phyloP scores from a whole-genome alignment of 2,888 invertebrate genomes.

The Drosophila merina region DNA sequence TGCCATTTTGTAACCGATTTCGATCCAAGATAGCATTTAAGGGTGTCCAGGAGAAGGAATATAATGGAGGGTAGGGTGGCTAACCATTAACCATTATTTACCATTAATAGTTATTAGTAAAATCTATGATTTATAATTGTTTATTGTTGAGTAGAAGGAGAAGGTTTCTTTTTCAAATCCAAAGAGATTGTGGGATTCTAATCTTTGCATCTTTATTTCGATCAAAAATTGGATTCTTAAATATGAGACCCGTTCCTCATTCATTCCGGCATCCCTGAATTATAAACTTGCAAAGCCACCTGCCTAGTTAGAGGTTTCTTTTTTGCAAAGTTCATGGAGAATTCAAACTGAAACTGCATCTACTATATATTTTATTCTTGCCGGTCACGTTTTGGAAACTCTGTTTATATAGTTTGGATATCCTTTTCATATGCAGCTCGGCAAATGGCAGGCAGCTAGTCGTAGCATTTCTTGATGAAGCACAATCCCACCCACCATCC shows the following conservation, averaged over 20 bases:
- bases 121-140: neutral
- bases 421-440: constrained; percentile 34
- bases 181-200: too few species aligned
- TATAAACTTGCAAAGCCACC: constrained; percentile 1
- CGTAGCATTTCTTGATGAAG: constrained; percentile 21
- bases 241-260: too few species aligned
- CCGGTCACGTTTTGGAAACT: constrained; percentile 31
- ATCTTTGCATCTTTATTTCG: too few species aligned
- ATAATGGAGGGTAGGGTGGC: neutral
- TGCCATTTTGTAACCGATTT: too few species aligned
- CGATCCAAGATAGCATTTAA: too few species aligned
- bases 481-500: neutral
- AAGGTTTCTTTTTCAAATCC: too few species aligned
- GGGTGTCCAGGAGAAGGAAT: neutral
- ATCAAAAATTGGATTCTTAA: too few species aligned
- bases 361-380: neutral
- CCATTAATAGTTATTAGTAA: neutral
- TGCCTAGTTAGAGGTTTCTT: constrained; percentile 7
- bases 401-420: constrained; percentile 48
- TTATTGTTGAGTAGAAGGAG: too few species aligned
- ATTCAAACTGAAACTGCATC: constrained; percentile 3
- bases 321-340: neutral
- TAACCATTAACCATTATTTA: neutral
- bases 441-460: constrained; percentile 13
- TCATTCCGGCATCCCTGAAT: too few species aligned